Base-by-base conservation (phyloP, 1,140 invertebrate genomes). In the Myzus persicae region DNA sequence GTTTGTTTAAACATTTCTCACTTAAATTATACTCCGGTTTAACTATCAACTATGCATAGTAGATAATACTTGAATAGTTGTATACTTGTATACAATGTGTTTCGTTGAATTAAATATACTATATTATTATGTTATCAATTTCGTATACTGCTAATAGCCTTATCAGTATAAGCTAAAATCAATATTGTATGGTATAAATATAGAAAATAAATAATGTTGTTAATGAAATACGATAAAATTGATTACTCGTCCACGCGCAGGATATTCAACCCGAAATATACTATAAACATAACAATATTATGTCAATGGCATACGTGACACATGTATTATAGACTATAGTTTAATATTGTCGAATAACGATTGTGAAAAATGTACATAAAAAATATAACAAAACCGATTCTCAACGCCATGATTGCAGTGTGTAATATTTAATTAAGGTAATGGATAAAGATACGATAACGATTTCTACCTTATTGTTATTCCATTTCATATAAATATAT, bases 211-310 rank as follows among this genome's bases (percentile, higher is more conserved):
- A 20, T 36, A 81, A 38, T 38, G 9, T 38, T 81, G 76, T 24
- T 81, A 81, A 38, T 38, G 76, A 81, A 81, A 81, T 81, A 81
- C 59, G 22, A 36, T 81, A 38, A 38, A 20, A 81, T 81, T 81
- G 76, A 81, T 36, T 81, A 18, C 8, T 81, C 76, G 14, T 81
- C 36, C 76, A 24, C 36, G 18, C n/a, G n/a, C 85, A 48, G 46
- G 85, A 88, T 38, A 88, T 88, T 88, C 85, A 48, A 88, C 44
- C 44, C n/a, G 20, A 88, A 46, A 36, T 84, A 84, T 26, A 11
- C 18, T 38, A 9, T 82, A 82, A 67, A 67, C 26, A 59, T 48
- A 18, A 48, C 18, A 46, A 46, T 46, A 51, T 7, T n/a, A 67
- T 67, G 14, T n/a, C 59, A 67, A 67, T n/a, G 31, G 14, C 31